phyloP scores from a whole-genome alignment of 2,888 invertebrate genomes.

The Patella pellucida region DNA sequence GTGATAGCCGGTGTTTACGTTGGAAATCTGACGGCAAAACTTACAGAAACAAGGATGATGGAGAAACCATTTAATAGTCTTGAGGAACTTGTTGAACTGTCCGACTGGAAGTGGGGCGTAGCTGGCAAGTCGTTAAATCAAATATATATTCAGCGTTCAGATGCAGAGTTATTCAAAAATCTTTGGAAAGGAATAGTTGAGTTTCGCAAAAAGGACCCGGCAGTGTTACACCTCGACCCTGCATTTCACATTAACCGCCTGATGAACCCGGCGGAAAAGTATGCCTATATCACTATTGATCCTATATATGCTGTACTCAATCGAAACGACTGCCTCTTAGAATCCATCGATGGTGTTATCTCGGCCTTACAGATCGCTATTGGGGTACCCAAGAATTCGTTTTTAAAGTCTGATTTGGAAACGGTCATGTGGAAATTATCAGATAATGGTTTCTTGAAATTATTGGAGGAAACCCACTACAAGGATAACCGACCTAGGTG shows the following conservation, averaged over 20 bases:
- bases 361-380: background rate
- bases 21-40: background rate
- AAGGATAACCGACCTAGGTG: background rate
- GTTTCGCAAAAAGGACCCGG: background rate
- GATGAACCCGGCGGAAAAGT: background rate
- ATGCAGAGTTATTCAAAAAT: background rate
- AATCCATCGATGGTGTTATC: background rate
- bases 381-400: background rate
- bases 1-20: background rate
- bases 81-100: background rate
- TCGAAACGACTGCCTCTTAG: background rate
- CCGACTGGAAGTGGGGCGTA: conserved; percentile 1
- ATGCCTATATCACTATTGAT: background rate
- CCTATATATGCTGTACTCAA: background rate
- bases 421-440: background rate
- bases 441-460: background rate
- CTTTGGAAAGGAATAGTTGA: background rate
- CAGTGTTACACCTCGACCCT: background rate
- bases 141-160: background rate
- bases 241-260: background rate
- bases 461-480: background rate
- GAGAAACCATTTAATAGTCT: background rate
- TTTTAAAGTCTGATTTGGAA: background rate
- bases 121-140: background rate
- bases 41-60: background rate